Evolutionary conservation across 2,888 invertebrate species (phyloP), one percentile per base, ranked within the genome.

Genomic region (Microchrysa polita): DNA sequence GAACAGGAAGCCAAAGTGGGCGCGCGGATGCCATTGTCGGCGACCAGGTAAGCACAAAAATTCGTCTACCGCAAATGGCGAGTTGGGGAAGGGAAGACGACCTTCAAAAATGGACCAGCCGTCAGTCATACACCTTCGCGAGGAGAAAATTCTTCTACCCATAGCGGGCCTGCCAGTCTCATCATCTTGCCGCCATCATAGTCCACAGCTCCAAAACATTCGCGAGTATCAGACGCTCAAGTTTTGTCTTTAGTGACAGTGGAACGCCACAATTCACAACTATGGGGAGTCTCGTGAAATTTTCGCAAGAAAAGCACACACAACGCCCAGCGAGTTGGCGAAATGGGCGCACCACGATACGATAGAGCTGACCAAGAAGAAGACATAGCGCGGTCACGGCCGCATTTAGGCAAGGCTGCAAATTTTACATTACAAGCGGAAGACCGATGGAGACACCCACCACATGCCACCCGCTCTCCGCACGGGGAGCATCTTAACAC

Each of bases 51-150:
- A 34, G 27, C 27, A 34, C 27, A 34, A 2, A 34, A 34, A 34
- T 34, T 34, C 27, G 7, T 5, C 27, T 34, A 34, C 27, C n/a
- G n/a, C n/a, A n/a, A n/a, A 42, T 48, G 48, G 48, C 48, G 48
- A 48, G 5, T n/a, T n/a, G 65, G 12, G 52, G 57, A 72, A 53
- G 65, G 59, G 67, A 72, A 72, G 61, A 72, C 72, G 74, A 72
- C 74, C 72, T 74, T 74, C 74, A 74, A 60, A 63, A 72, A 72
- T 60, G 72, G 72, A 65, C 74, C 72, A 72, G 72, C n/a, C n/a
- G n/a, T 59, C 71, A 72, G 72, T 69, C 59, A 65, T 12, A 22
- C 40, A 53, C 48, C 44, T 34, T n/a, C n/a, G 48, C 71, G 53
- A 18, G 40, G 59, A 23, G 27, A 1, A 34, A 1, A 22, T 14